Evolutionary conservation across 2,797 vertebrate species (phyloP).

Genomic region (Gallinago stenura): DNA sequence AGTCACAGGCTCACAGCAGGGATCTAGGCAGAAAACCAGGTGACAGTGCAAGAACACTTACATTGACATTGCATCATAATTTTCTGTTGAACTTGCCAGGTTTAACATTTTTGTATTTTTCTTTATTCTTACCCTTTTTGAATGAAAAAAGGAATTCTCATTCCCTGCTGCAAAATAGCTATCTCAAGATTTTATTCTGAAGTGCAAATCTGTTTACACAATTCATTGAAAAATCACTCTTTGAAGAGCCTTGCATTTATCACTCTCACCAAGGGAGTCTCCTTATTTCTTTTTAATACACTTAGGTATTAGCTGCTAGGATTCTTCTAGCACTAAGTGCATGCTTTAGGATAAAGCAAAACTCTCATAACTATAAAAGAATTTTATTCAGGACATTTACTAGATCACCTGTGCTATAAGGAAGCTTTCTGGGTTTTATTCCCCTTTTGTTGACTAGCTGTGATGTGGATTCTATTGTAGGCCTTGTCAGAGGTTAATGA

Average conservation of each 20-base stretch:
- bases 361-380: neutral
- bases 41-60: neutral
- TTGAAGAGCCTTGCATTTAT: neutral
- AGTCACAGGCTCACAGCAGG: neutral
- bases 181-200: neutral
- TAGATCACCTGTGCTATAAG: neutral
- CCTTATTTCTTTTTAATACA: neutral
- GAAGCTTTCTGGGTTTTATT: neutral
- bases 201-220: neutral
- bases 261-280: neutral
- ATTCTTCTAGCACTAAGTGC: neutral
- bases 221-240: neutral
- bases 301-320: neutral
- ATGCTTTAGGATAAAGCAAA: neutral
- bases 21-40: neutral
- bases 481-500: neutral
- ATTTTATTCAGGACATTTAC: neutral
- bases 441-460: neutral
- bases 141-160: neutral
- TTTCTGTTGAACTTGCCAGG: neutral
- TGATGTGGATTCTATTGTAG: neutral
- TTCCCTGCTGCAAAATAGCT: neutral
- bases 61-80: neutral
- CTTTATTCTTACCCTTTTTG: neutral
- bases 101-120: neutral